Percentiles rank a stretch among this genome's conserved stretches.
phyloP scores from a whole-genome alignment of 1,140 invertebrate genomes.

The Diorhabda elongata region DNA sequence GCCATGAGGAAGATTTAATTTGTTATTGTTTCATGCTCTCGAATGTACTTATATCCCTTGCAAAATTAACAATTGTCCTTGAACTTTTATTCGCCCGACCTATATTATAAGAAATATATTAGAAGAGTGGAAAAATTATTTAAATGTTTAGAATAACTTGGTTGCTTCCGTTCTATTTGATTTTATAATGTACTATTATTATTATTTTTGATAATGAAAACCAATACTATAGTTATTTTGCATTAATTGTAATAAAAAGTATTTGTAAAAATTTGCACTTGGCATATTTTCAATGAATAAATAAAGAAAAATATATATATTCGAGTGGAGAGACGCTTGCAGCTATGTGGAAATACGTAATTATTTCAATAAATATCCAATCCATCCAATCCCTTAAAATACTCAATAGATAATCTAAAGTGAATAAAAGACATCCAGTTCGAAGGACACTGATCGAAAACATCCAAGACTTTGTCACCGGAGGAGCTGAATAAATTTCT shows the following conservation, averaged over 20 bases:
- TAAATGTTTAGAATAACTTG: background rate
- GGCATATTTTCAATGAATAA: constrained; percentile 1
- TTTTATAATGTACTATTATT: constrained; percentile 1
- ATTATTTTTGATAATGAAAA: background rate
- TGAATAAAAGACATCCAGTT: too few relatives aligned
- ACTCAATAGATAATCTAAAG: too few relatives aligned
- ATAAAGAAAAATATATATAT: background rate
- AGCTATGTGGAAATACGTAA: background rate
- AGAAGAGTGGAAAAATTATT: background rate
- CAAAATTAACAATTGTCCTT: too few relatives aligned
- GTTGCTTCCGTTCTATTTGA: background rate
- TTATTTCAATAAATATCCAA: background rate
- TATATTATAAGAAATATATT: background rate
- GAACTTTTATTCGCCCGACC: too few relatives aligned
- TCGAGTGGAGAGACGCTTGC: background rate
- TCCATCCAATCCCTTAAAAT: too few relatives aligned
- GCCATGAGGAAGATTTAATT: too few relatives aligned
- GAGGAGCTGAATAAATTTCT: too few relatives aligned
- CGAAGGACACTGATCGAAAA: too few relatives aligned
- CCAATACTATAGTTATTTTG: background rate
- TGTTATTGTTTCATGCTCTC: too few relatives aligned
- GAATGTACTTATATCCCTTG: too few relatives aligned
- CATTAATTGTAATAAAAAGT: background rate
- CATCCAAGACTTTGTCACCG: too few relatives aligned
- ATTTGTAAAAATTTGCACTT: constrained; percentile 3